A percentile compares a stretch with the other conserved stretches of the same genome.
phyloP scores from a whole-genome alignment of 2,113 vertebrate genomes.

The Proterorhinus semilunaris region DNA sequence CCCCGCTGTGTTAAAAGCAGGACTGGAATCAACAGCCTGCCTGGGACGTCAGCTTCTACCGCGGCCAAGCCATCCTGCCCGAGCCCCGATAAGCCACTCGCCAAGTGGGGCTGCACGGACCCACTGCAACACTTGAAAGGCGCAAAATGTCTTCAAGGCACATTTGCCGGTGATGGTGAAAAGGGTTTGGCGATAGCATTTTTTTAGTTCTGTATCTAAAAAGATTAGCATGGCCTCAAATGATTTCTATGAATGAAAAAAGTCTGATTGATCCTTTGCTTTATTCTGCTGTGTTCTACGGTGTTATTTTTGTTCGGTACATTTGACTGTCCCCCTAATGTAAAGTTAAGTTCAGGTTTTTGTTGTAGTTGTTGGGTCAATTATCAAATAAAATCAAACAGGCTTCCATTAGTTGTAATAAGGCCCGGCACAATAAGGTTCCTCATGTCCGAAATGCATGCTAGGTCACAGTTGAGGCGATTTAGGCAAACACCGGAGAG shows the following conservation, averaged over 20 bases:
- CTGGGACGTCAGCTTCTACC: background rate
- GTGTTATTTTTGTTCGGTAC: background rate
- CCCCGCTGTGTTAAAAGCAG: slow-evolving; percentile 29
- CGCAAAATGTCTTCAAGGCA: slow-evolving; percentile 1
- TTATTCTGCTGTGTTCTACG: background rate
- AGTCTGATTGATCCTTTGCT: background rate
- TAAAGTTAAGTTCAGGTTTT: too few species aligned
- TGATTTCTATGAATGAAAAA: background rate
- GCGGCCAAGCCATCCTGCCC: slow-evolving; percentile 14
- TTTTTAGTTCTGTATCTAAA: background rate
- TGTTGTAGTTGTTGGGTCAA: too few species aligned
- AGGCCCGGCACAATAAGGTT: too few species aligned
- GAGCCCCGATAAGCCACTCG: slow-evolving; percentile 14
- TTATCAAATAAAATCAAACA: too few species aligned
- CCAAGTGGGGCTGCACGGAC: background rate
- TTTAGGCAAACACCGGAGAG: too few species aligned
- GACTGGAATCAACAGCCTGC: slow-evolving; percentile 21
- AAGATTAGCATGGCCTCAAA: background rate
- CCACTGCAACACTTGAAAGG: background rate
- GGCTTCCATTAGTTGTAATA: too few species aligned
- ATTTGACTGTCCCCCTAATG: background rate
- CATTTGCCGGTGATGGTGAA: background rate
- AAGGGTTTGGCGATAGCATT: background rate
- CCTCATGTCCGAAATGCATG: too few species aligned
- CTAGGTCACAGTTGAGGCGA: too few species aligned